Base-by-base conservation (phyloP, 37 sponge, comb jelly and placozoan genomes). In the Halichondria panicea region DNA sequence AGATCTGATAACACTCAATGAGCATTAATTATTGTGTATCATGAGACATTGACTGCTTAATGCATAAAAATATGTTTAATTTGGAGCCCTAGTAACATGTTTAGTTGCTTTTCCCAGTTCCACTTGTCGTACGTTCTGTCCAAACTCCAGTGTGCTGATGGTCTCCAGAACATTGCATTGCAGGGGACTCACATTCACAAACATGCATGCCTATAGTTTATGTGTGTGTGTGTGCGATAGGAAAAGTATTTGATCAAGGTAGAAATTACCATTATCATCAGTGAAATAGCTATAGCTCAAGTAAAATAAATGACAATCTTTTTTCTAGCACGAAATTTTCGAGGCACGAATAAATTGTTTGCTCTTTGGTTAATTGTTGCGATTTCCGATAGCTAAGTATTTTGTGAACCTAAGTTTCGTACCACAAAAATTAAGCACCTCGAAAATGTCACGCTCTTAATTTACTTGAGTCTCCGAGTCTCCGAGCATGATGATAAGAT, bases 131-230 rank as follows among this genome's bases (percentile, higher is more conserved):
- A 63, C 74, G 36, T 77, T 86, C 56, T 68, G 70, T 43, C 92
- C 92, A 78, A 91, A 91, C 46, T 91, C 87, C 36, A 91, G 56
- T 9, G 87, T 78, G 79, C 92, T 86, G 50, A 86, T 52, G 9
- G 92, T 87, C 83, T 91, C 92, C 0, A 78, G 78, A 31, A 85
- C 43, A 35, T 91, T 91, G 9, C 32, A 28, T 48, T 77, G 41
- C 40, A 85, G 67, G 46, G 92, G 92, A 86, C 92, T 91, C 31
- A 91, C 59, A 27, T 81, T 87, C 43, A 91, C 87, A 91, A 91
- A 91, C 75, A 91, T 77, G 32, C 92, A 91, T 3, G 87, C 88
- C 92, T 91, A 57, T 35, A 71, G 38, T 37, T 28, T 40, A 50
- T 43, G 2, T 59, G 22, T n/a, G 22, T 56, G 9, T 48, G 13